phyloP scores from a whole-genome alignment of 2,113 vertebrate species.

The Hystrix cristata region DNA sequence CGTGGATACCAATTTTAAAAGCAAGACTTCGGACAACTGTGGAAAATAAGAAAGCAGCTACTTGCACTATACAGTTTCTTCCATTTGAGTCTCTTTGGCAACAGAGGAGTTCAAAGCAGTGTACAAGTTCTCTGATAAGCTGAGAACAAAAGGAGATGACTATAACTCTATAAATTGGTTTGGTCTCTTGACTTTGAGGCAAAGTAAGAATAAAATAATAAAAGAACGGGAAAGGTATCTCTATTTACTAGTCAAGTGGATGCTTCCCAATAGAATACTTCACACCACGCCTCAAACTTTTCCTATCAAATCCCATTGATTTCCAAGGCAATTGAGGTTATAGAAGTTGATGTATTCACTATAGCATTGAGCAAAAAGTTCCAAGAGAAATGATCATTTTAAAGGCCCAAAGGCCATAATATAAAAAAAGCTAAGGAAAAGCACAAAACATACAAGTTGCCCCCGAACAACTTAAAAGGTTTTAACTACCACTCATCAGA shows the following conservation, averaged over 20 bases:
- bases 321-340: slow-evolving; percentile 12
- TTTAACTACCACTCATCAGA: background rate
- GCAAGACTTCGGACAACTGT: background rate
- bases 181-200: slow-evolving; percentile 46
- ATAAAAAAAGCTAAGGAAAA: slow-evolving; percentile 16
- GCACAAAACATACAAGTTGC: background rate
- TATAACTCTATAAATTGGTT: background rate
- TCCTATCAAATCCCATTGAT: background rate
- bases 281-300: background rate
- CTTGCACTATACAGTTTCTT: background rate
- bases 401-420: background rate
- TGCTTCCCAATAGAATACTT: background rate
- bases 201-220: background rate
- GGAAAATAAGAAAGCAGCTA: slow-evolving; percentile 12
- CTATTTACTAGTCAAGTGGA: background rate
- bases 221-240: background rate
- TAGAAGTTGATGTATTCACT: background rate
- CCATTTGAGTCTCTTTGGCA: background rate
- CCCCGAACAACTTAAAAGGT: background rate
- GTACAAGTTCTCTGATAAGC: slow-evolving; percentile 44
- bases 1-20: background rate
- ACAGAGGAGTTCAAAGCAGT: background rate
- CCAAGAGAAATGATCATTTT: background rate
- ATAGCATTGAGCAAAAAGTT: background rate
- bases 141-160: slow-evolving; percentile 20